Evolutionary conservation across 2,113 vertebrate species (phyloP).

Genomic region (Diadophis punctatus): DNA sequence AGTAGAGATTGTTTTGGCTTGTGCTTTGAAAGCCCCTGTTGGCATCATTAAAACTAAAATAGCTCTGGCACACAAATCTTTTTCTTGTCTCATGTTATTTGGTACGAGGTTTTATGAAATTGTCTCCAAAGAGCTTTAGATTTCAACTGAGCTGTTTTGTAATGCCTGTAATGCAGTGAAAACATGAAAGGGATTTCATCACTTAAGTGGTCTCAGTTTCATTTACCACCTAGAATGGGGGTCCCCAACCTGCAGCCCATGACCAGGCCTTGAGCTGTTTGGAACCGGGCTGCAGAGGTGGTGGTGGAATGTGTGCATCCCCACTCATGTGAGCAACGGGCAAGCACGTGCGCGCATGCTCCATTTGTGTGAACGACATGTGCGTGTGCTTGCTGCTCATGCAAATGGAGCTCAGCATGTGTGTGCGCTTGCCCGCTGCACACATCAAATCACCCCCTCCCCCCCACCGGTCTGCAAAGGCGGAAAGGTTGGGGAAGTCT

Average conservation of each 20-base stretch:
- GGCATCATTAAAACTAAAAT: neutral
- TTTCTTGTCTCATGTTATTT: neutral
- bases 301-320: neutral
- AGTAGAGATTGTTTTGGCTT: neutral
- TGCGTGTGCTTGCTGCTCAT: rapidly evolving
- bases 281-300: neutral
- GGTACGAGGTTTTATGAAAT: neutral
- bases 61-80: neutral
- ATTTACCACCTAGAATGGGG: neutral
- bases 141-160: neutral
- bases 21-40: neutral
- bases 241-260: neutral
- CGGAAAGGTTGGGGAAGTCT: neutral
- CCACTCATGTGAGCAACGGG: no score
- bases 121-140: neutral
- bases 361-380: neutral
- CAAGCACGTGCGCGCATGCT: rapidly evolving
- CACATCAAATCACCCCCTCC: neutral
- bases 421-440: neutral
- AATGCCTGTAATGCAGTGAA: neutral
- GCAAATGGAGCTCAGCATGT: neutral
- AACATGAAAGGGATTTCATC: neutral
- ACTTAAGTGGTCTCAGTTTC: neutral
- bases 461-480: neutral
- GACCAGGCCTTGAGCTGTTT: neutral